Conservation (phyloP, 2,797 vertebrate genomes). For the Labroides dimidiatus region DNA sequence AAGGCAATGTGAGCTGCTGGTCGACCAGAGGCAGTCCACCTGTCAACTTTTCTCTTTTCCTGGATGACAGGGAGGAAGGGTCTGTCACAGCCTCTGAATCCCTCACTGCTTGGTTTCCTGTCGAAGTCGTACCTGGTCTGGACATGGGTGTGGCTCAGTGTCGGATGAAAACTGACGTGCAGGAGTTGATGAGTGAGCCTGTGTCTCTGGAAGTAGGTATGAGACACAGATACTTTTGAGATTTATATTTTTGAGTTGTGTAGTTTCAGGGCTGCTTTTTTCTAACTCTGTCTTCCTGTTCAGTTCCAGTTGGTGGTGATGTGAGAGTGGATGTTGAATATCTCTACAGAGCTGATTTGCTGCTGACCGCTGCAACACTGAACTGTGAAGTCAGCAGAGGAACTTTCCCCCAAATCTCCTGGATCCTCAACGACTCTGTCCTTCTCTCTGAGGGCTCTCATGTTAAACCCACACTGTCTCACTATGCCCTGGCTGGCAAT, state of each 20-base stretch:
- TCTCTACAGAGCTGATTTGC: conserved; percentile 67
- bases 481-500: conserved; percentile 13
- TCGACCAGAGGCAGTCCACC: conserved; percentile 76
- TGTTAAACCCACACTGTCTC: conserved; percentile 1
- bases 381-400: conserved; percentile 73
- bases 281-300: neutral
- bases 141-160: conserved; percentile 76
- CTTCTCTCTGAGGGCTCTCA: conserved; percentile 30
- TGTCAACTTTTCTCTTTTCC: conserved; percentile 66
- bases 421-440: conserved; percentile 73
- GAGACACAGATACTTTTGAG: conserved; percentile 18
- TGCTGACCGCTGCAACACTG: conserved; percentile 57
- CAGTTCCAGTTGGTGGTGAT: conserved; percentile 80
- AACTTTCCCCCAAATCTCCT: conserved; percentile 80
- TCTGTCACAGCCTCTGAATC: conserved; percentile 43
- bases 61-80: conserved; percentile 55
- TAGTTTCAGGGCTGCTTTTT: neutral
- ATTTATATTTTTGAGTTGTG: neutral
- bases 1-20: conserved; percentile 78
- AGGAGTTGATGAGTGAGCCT: conserved; percentile 72
- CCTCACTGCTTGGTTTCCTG: conserved; percentile 69
- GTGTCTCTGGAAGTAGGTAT: conserved; percentile 81
- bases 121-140: conserved; percentile 58
- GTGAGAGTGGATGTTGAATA: conserved; percentile 75
- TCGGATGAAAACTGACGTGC: conserved; percentile 63